These are phyloP conservation scores for Eutrigla gurnardus DNA, from an alignment of 2,797 vertebrate genomes.

Conservation along the genomic window DNA sequence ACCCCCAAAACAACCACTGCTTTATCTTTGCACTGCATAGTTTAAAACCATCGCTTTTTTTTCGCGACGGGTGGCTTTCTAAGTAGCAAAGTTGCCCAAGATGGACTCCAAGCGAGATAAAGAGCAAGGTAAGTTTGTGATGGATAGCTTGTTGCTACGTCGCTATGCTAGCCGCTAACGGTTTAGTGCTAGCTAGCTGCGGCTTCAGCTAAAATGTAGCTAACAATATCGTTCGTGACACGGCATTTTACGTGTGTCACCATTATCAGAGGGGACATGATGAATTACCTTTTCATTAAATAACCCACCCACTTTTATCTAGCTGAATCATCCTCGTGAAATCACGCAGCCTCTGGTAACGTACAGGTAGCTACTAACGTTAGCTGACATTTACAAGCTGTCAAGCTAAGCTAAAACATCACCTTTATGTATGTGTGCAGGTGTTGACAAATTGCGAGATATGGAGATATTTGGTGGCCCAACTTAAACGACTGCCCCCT, in stretches of 20 bases:
- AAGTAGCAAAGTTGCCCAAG: slow-evolving; percentile 36
- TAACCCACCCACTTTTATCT: slow-evolving; percentile 41
- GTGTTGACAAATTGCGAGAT: background rate
- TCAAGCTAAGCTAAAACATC: slow-evolving; percentile 20
- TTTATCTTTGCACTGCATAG: slow-evolving; percentile 7
- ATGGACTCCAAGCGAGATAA: slow-evolving; percentile 86
- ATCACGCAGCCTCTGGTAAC: slow-evolving; percentile 20
- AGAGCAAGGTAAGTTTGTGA: slow-evolving; percentile 82
- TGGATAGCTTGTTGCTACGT: slow-evolving; percentile 58
- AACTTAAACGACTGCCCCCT: background rate
- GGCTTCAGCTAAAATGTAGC: slow-evolving; percentile 9
- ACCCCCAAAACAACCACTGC: slow-evolving; percentile 17
- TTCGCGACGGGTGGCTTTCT: slow-evolving; percentile 21
- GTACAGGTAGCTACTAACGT: slow-evolving; percentile 25
- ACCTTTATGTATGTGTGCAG: slow-evolving; percentile 2
- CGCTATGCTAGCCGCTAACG: slow-evolving; percentile 57
- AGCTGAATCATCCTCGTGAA: slow-evolving; percentile 31
- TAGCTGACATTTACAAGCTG: slow-evolving; percentile 30
- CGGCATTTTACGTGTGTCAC: slow-evolving; percentile 27
- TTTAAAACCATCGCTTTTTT: slow-evolving; percentile 1
- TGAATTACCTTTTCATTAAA: slow-evolving; percentile 25
- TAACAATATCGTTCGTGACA: slow-evolving; percentile 7
- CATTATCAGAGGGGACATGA: background rate
- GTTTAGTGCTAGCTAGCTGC: slow-evolving; percentile 50
- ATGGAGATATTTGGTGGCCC: background rate